Conservation (phyloP, 2,797 vertebrate species). For the Labroides dimidiatus region DNA sequence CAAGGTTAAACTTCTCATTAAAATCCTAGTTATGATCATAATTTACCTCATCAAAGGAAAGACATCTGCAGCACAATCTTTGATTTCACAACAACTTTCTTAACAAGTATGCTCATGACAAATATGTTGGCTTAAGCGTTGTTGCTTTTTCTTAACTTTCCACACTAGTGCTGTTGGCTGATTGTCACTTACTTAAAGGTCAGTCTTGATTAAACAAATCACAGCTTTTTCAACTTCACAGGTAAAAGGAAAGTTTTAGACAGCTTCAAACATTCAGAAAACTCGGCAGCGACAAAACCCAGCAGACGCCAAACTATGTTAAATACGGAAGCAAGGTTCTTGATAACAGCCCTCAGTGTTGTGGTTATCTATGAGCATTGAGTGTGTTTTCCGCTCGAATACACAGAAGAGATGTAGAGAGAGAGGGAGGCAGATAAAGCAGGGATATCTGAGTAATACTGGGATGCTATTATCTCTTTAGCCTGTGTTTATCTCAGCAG, state of each 20-base stretch:
- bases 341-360: background rate
- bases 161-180: slow-evolving; percentile 24
- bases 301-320: background rate
- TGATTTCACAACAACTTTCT: slow-evolving; percentile 52
- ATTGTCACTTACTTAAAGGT: slow-evolving; percentile 15
- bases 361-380: slow-evolving; percentile 10
- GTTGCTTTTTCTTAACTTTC: slow-evolving; percentile 17
- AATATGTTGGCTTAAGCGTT: slow-evolving; percentile 17
- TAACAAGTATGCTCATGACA: slow-evolving; percentile 65
- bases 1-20: background rate
- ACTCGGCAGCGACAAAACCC: background rate
- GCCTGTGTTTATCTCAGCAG: slow-evolving; percentile 60
- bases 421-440: slow-evolving; percentile 25
- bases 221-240: background rate
- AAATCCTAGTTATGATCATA: background rate
- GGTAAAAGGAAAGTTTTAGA: background rate
- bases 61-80: background rate
- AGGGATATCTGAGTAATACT: slow-evolving; percentile 45
- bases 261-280: background rate
- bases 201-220: slow-evolving; percentile 27
- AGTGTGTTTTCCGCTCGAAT: slow-evolving; percentile 22
- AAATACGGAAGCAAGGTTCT: background rate
- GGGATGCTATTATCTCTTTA: slow-evolving; percentile 59
- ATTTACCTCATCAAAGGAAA: background rate
- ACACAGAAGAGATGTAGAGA: slow-evolving; percentile 36